Percentiles rank a stretch among this genome's conserved stretches.
These are phyloP conservation scores for Uloborus diversus DNA, from an alignment of 1,140 invertebrate genomes.

Conservation along the genomic window DNA sequence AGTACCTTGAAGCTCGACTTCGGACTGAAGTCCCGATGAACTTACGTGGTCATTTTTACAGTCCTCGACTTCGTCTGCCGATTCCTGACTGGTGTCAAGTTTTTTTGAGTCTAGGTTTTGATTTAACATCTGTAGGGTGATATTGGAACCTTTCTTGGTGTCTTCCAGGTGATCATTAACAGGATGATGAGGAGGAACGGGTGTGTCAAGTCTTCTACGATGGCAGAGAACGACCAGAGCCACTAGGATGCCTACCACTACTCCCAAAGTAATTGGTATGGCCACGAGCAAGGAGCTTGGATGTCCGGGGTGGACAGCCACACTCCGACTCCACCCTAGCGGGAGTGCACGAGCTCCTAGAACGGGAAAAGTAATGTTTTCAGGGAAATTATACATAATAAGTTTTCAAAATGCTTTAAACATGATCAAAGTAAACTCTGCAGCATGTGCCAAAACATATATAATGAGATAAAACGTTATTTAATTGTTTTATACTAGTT, in stretches of 20 bases:
- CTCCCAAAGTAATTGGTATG: conserved; percentile 43
- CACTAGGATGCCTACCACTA: conserved; percentile 33
- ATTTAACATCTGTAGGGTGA: neutral
- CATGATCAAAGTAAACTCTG: no score
- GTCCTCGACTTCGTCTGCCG: conserved; percentile 17
- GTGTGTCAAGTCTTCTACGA: conserved; percentile 10
- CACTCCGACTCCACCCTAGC: conserved; percentile 36
- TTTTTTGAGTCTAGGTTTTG: neutral
- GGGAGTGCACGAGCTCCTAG: conserved; percentile 24
- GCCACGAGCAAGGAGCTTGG: conserved; percentile 31
- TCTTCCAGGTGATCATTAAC: conserved; percentile 5
- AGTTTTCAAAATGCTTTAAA: no score
- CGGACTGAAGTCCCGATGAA: conserved; percentile 7
- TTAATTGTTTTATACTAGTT: no score
- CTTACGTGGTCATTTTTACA: neutral
- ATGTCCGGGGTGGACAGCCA: conserved; percentile 41
- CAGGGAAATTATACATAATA: no score
- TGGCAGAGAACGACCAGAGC: conserved; percentile 47
- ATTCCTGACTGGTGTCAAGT: neutral
- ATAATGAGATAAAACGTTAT: no score
- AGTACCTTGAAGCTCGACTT: conserved; percentile 29
- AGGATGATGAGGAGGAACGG: neutral
- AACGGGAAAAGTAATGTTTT: neutral
- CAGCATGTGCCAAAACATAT: no score
- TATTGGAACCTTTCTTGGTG: neutral